Conservation (phyloP, 1,140 invertebrate species). For the Subanguina moxae region DNA sequence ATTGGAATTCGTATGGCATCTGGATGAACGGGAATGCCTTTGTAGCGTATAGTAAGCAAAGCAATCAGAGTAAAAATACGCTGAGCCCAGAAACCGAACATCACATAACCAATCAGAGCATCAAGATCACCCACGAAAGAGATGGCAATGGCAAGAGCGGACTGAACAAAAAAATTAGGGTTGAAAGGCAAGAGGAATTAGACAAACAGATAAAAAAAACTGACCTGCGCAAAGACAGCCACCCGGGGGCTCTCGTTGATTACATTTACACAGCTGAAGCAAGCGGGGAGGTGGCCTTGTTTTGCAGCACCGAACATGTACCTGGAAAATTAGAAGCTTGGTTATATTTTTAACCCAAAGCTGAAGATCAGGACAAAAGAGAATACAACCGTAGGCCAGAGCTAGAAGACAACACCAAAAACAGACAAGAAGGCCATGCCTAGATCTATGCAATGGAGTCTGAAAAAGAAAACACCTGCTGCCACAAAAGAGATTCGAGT, state of each 20-base stretch:
- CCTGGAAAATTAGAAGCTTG: too few relatives aligned
- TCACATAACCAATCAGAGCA: conserved; percentile 59
- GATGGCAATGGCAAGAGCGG: conserved; percentile 52
- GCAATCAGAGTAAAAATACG: conserved; percentile 53
- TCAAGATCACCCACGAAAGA: conserved; percentile 59
- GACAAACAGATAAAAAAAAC: neutral
- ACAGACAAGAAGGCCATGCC: too few relatives aligned
- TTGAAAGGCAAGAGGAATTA: neutral
- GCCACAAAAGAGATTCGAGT: conserved; percentile 56
- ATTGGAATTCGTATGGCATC: conserved; percentile 55
- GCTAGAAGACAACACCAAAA: too few relatives aligned
- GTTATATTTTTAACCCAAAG: too few relatives aligned
- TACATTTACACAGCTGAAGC: conserved; percentile 55
- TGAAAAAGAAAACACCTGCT: conserved; percentile 24
- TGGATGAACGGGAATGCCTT: conserved; percentile 54
- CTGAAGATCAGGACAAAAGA: too few relatives aligned
- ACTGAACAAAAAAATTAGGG: conserved; percentile 37
- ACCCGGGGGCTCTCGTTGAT: conserved; percentile 53
- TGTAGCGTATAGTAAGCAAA: conserved; percentile 41
- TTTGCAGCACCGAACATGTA: conserved; percentile 60
- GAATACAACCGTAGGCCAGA: too few relatives aligned
- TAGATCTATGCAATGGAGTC: too few relatives aligned
- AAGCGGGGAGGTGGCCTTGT: conserved; percentile 58
- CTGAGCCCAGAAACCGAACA: conserved; percentile 59
- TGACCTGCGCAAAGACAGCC: conserved; percentile 54